phyloP scores from a whole-genome alignment of 2,888 invertebrate genomes.

The Graphium colonna region DNA sequence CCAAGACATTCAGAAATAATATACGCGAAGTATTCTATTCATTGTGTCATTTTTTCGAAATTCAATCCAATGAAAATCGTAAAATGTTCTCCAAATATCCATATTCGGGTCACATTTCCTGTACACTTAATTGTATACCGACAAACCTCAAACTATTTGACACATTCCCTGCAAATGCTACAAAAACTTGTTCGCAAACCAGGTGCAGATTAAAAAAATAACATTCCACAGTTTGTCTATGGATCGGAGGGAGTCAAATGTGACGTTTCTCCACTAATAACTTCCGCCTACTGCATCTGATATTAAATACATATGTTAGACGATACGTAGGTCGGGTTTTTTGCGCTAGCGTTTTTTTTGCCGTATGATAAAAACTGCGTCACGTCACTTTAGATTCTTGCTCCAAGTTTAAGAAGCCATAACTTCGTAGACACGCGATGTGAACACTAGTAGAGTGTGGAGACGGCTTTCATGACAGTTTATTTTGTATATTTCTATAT shows the following conservation, averaged over 20 bases:
- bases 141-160: too few species aligned
- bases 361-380: slow-evolving; percentile 33
- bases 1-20: too few species aligned
- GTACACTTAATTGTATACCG: too few species aligned
- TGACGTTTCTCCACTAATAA: slow-evolving; percentile 2
- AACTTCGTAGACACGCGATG: slow-evolving; percentile 59
- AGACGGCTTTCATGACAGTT: slow-evolving; percentile 28
- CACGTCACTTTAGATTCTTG: slow-evolving; percentile 42
- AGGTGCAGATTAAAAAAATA: neutral
- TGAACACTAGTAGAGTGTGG: slow-evolving; percentile 32
- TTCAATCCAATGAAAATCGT: too few species aligned
- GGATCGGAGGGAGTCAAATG: neutral
- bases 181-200: too few species aligned
- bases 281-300: slow-evolving; percentile 10
- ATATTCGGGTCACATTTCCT: too few species aligned
- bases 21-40: too few species aligned
- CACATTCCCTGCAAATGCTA: too few species aligned
- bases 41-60: too few species aligned
- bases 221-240: neutral
- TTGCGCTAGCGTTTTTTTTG: slow-evolving; percentile 25
- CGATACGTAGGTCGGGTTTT: slow-evolving; percentile 25
- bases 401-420: slow-evolving; percentile 56
- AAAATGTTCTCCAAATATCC: too few species aligned
- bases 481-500: too few species aligned
- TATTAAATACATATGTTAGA: slow-evolving; percentile 19